A percentile compares a stretch with the other conserved stretches of the same genome.
Conservation (phyloP, 2,113 vertebrate species). For the Dromiciops gliroides region DNA sequence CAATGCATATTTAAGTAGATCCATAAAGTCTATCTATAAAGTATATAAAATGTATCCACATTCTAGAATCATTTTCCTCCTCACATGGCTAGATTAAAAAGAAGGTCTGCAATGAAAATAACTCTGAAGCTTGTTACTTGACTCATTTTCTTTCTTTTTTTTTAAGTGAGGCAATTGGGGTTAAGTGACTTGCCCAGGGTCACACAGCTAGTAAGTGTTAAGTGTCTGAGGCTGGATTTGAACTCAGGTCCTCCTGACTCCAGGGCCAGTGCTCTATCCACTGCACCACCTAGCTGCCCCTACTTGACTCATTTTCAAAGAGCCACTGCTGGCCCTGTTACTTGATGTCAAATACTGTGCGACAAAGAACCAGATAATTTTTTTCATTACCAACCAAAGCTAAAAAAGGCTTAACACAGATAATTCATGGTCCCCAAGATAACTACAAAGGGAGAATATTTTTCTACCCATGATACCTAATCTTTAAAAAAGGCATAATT, state of each 20-base stretch:
- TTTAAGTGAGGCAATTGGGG: too few species aligned
- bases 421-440: constrained; percentile 10
- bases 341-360: neutral
- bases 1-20: neutral
- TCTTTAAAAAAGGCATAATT: neutral
- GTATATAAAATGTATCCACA: constrained; percentile 11
- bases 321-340: constrained; percentile 18
- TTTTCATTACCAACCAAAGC: neutral
- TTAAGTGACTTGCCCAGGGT: too few species aligned
- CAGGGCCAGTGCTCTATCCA: too few species aligned
- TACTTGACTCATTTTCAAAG: neutral
- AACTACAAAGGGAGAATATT: constrained; percentile 32
- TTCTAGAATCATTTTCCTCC: neutral
- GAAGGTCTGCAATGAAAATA: neutral
- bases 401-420: constrained; percentile 35
- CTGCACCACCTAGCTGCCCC: too few species aligned
- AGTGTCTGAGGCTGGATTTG: too few species aligned
- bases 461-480: constrained; percentile 4
- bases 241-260: too few species aligned
- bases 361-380: neutral
- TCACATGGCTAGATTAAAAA: constrained; percentile 33
- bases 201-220: too few species aligned
- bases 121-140: constrained; percentile 13
- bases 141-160: neutral
- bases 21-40: neutral